A percentile compares a stretch with the other conserved stretches of the same genome.
Evolutionary conservation across 2,113 vertebrate genomes (phyloP).

Genomic region (Mugil cephalus): DNA sequence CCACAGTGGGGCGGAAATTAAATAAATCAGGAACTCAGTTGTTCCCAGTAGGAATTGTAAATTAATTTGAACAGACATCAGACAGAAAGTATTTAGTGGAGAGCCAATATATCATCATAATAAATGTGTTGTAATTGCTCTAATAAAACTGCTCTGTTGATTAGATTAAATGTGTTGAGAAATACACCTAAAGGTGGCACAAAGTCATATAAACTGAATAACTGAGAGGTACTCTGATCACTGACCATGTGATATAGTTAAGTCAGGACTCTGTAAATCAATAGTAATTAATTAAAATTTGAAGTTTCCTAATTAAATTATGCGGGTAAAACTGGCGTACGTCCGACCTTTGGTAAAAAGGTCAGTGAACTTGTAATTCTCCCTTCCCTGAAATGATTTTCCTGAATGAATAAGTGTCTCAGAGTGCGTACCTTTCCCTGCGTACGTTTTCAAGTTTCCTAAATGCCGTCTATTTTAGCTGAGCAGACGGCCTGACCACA

Average conservation of each 20-base stretch:
- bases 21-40: conserved; percentile 23
- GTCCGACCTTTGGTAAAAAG: not conserved
- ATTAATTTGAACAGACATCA: conserved; percentile 35
- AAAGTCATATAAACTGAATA: not conserved
- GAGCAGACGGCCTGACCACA: conserved; percentile 65
- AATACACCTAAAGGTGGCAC: not conserved
- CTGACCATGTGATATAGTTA: not conserved
- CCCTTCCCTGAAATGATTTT: conserved; percentile 12
- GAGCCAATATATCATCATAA: not conserved
- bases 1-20: not conserved
- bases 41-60: conserved; percentile 2
- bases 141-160: not conserved
- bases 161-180: conserved; percentile 2
- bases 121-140: not conserved
- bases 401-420: conserved; percentile 26
- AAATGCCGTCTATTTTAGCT: conserved; percentile 62
- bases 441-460: conserved; percentile 52
- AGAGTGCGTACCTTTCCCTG: conserved; percentile 7
- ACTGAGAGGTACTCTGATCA: not conserved
- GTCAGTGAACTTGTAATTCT: not conserved
- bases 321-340: not conserved
- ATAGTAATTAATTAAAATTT: conserved; percentile 8
- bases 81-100: conserved; percentile 1
- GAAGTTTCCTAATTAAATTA: not conserved
- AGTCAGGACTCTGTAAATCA: not conserved